Base-by-base conservation (phyloP, 2,113 vertebrate genomes). In the Oreochromis tanganicae region DNA sequence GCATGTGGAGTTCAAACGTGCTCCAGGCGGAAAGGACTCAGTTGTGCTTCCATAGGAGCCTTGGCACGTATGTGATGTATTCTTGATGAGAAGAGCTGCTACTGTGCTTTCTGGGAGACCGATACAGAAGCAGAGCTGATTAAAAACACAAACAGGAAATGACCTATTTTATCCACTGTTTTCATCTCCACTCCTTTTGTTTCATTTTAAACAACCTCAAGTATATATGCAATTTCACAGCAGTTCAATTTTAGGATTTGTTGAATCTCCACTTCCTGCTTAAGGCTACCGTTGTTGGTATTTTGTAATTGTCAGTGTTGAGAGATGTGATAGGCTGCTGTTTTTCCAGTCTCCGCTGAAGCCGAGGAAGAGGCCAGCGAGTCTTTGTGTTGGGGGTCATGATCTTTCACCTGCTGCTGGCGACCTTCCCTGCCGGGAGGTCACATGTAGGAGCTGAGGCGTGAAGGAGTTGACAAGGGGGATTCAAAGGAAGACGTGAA, bases 401-500 rank as follows among this genome's bases (percentile, higher is more conserved):
- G 89, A 94, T 89, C 92, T 93, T 95, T 95, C 90, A 95, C 94
- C 93, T 94, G 91, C 85, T 88, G 85, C 90, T 91, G 91, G 87
- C 83, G 7, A 80, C 61, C 80, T 34, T 11, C 57, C 89, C 83
- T 87, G 89, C 89, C 79, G 86, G 68, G 87, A 93, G 92, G 91
- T 93, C 90, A 86, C 85, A 78, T 91, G 57, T 84, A 87, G 89
- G 85, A 91, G 85, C 87, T 88, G 88, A 92, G 68, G 93, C 90
- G 84, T 91, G 90, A 94, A 91, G 80, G 84, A 81, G 59, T 85
- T 24, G 57, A 93, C 79, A 82, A 87, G 59, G 79, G 50, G 38
- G 16, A 12, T 38, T 84, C 71, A 48, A n/a, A 50, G 27, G 38
- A 87, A 68, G 82, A 73, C 41, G 56, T 79, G 21, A 83, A 54